Evolutionary conservation across 2,888 invertebrate genomes (phyloP).

Genomic region (Eilema sororculum): DNA sequence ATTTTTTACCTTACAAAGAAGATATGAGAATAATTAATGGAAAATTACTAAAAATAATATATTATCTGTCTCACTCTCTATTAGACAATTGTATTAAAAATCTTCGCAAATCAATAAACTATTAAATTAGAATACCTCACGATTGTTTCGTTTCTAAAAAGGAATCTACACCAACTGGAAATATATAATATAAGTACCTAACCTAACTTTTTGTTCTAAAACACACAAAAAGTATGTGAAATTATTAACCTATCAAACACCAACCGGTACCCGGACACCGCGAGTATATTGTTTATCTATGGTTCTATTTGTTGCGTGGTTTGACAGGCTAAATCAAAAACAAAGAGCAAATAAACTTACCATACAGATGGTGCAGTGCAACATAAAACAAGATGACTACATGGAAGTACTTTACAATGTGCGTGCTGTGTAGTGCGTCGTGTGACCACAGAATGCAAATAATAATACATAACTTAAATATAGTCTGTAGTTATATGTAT

Average conservation of each 20-base stretch:
- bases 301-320: too few species aligned
- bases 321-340: too few species aligned
- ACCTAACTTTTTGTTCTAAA: conserved; percentile 14
- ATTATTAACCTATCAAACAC: too few species aligned
- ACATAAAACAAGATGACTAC: conserved; percentile 41
- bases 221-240: conserved; percentile 40
- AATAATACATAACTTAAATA: neutral
- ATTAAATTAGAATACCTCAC: neutral
- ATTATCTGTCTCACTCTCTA: neutral
- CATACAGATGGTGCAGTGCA: conserved; percentile 58
- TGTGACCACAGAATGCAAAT: conserved; percentile 17
- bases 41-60: too few species aligned
- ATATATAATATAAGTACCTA: too few species aligned
- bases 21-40: neutral
- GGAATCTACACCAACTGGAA: too few species aligned
- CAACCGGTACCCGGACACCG: too few species aligned
- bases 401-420: conserved; percentile 22
- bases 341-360: conserved; percentile 70
- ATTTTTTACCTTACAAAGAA: neutral
- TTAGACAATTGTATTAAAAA: neutral
- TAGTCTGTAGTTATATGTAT: neutral
- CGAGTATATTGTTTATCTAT: too few species aligned
- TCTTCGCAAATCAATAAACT: neutral
- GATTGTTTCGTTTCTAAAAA: neutral
- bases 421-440: conserved; percentile 23